Conservation (phyloP, 2,888 invertebrate genomes). For the Helicoverpa assulta region DNA sequence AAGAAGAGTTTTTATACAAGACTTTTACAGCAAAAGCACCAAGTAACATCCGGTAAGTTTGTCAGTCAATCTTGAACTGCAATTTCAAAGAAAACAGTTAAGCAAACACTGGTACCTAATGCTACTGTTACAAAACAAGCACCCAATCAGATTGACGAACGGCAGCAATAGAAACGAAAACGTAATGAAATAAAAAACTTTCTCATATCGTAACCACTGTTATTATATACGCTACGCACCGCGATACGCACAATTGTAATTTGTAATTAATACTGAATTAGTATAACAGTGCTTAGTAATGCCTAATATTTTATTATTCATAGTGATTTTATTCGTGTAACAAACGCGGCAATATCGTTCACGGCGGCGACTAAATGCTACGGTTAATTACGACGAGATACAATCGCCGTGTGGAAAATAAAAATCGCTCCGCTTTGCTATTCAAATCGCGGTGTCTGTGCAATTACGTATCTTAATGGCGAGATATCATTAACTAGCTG, state of each 20-base stretch:
- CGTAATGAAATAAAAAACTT: constrained; percentile 39
- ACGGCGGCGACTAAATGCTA: constrained; percentile 83
- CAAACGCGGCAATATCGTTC: constrained; percentile 74
- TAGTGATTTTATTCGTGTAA: constrained; percentile 71
- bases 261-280: constrained; percentile 68
- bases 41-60: too few relatives aligned
- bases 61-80: neutral
- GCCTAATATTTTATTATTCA: constrained; percentile 73
- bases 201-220: constrained; percentile 38
- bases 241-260: constrained; percentile 57
- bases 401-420: constrained; percentile 83
- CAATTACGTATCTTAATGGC: constrained; percentile 77
- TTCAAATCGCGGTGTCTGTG: constrained; percentile 81
- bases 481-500: constrained; percentile 59
- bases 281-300: constrained; percentile 65
- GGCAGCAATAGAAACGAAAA: constrained; percentile 35
- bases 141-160: constrained; percentile 16
- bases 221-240: constrained; percentile 45
- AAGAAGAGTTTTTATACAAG: too few relatives aligned
- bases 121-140: neutral
- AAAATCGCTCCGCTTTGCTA: constrained; percentile 85
- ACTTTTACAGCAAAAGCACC: too few relatives aligned
- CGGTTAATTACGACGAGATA: constrained; percentile 83
- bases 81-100: neutral
- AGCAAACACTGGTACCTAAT: neutral